Evolutionary conservation across 1,140 invertebrate genomes (phyloP).

Genomic region (Helicoverpa zea): DNA sequence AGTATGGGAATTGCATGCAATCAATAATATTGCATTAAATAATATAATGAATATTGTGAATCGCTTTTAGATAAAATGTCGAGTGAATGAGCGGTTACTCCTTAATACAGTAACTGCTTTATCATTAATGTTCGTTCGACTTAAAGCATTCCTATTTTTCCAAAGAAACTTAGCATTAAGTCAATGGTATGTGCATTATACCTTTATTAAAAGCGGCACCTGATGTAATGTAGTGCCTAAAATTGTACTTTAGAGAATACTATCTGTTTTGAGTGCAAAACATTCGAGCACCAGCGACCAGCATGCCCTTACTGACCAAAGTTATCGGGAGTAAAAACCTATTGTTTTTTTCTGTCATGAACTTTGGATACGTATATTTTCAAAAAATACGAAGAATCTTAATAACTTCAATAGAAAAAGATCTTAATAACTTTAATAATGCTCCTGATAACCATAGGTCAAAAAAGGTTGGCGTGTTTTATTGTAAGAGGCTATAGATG

Average conservation of each 20-base stretch:
- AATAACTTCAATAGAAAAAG: too few species aligned
- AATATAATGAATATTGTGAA: slow-evolving; percentile 10
- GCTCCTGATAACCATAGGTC: not conserved
- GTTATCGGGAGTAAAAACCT: not conserved
- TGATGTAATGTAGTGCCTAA: slow-evolving; percentile 4
- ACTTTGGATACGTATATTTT: too few species aligned
- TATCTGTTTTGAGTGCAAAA: not conserved
- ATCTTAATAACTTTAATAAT: not conserved
- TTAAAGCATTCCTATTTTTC: slow-evolving; percentile 47
- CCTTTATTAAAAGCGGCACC: not conserved
- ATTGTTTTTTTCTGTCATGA: too few species aligned
- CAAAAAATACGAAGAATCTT: too few species aligned
- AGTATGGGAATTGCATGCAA: not conserved
- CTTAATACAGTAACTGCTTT: slow-evolving; percentile 9
- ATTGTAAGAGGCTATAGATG: not conserved
- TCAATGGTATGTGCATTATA: slow-evolving; percentile 3
- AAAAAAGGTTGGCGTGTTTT: not conserved
- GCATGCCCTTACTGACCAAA: not conserved
- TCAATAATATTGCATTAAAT: slow-evolving; percentile 18
- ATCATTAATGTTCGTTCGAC: not conserved
- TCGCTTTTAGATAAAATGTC: slow-evolving; percentile 14
- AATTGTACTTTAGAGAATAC: not conserved
- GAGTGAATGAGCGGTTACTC: not conserved
- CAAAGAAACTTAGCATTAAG: slow-evolving; percentile 43
- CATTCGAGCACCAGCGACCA: not conserved